phyloP scores from a whole-genome alignment of 2,797 vertebrate species.

The Siniperca obscura region DNA sequence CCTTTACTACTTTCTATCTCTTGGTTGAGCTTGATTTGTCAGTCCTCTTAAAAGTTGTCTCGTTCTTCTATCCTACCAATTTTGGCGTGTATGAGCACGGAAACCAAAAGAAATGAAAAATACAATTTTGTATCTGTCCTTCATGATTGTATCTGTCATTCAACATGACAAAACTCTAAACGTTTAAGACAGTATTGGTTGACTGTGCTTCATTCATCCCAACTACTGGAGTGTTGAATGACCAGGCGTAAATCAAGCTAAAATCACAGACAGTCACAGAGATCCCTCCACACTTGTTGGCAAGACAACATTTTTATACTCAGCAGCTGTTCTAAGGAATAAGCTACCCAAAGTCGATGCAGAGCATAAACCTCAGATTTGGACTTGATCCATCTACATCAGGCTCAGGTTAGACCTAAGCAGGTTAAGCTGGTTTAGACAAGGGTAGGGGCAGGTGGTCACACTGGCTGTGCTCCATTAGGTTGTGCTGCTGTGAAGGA shows the following conservation, averaged over 20 bases:
- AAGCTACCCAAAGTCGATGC: not conserved
- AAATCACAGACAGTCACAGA: too few relatives aligned
- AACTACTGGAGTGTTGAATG: too few relatives aligned
- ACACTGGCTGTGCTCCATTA: not conserved
- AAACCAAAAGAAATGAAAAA: not conserved
- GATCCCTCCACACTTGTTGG: too few relatives aligned
- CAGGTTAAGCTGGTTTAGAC: conserved; percentile 7
- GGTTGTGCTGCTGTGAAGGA: conserved; percentile 1
- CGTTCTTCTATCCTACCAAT: too few relatives aligned
- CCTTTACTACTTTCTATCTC: not conserved
- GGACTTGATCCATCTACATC: not conserved
- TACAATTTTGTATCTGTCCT: not conserved
- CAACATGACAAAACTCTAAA: not conserved
- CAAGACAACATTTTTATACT: too few relatives aligned
- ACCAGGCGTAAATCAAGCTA: too few relatives aligned
- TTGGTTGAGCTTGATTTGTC: not conserved
- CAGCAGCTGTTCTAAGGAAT: not conserved
- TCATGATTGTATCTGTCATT: too few relatives aligned
- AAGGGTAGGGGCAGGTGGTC: not conserved
- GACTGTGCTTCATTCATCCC: too few relatives aligned
- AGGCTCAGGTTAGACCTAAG: not conserved
- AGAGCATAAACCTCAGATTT: not conserved
- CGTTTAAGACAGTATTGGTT: too few relatives aligned
- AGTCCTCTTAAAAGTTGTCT: not conserved
- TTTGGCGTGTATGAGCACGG: too few relatives aligned